Base-by-base conservation (phyloP, 2,797 vertebrate genomes). In the Melanitta fusca region DNA sequence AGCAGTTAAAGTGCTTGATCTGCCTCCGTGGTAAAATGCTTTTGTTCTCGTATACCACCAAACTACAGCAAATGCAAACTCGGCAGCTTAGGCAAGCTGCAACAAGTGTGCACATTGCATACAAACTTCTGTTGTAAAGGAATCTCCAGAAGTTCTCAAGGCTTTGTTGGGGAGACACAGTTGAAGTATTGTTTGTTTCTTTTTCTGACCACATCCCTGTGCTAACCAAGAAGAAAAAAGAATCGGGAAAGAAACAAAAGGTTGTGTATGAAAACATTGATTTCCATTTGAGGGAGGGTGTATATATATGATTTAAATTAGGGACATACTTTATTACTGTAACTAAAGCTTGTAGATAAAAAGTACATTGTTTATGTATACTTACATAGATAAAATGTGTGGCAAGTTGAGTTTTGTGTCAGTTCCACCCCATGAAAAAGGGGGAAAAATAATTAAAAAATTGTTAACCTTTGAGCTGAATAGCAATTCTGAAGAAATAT, bases 1-100 rank as follows among this genome's bases (percentile, higher is more conserved):
- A 94, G 81, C 87, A 87, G 73, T 80, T 96, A 78, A 61, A 85
- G 61, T 80, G n/a, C 90, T 90, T 89, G 36, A 91, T 96, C 69
- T 83, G 60, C 90, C 96, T 96, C 66, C 85, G 66, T 92, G 93
- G 70, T 86, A 51, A 93, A 96, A 96, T 93, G 72, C 70, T 74
- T 51, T 51, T 51, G 49, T 51, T 51, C 49, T 51, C 13, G 3
- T 25, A 51, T 51, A 51, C 49, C 49, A 51, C 49, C 49, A 3
- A 51, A 51, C 49, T 51, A 51, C 49, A 51, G 24, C 49, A 25
- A 51, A 51, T 51, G 49, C 73, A 34, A 66, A 77, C 28, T 74
- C 61, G 90, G 32, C 62, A 22, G 25, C 41, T 93, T 78, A 60
- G 92, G 84, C 95, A 95, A 91, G 91, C 91, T 93, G 80, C 65